Conservation (phyloP, 1,140 invertebrate genomes). For the Seison nebaliae region DNA sequence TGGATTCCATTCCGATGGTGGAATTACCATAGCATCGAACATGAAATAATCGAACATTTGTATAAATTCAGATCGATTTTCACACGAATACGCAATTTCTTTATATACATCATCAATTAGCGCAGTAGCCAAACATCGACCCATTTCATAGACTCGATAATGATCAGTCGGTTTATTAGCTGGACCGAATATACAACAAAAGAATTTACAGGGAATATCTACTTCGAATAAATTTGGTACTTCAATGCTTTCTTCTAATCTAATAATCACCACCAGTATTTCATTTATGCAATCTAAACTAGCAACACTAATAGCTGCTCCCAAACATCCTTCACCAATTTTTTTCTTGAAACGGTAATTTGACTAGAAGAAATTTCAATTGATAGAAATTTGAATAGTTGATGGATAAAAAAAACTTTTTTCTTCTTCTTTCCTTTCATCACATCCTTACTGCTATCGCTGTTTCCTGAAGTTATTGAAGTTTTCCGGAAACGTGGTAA, state of each 20-base stretch:
- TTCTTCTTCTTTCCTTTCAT: too few species aligned
- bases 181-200: slow-evolving; percentile 22
- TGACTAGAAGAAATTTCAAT: not conserved
- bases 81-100: not conserved
- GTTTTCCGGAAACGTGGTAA: not conserved
- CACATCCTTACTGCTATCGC: too few species aligned
- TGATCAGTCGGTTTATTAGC: too few species aligned
- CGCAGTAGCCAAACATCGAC: slow-evolving; percentile 21
- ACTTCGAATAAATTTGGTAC: slow-evolving; percentile 24
- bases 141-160: slow-evolving; percentile 17
- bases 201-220: slow-evolving; percentile 20
- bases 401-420: not conserved
- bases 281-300: slow-evolving; percentile 19
- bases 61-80: slow-evolving; percentile 17
- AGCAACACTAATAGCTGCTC: slow-evolving; percentile 23
- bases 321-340: slow-evolving; percentile 22
- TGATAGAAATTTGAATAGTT: not conserved
- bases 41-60: slow-evolving; percentile 26
- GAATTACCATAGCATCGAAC: slow-evolving; percentile 24
- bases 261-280: slow-evolving; percentile 19
- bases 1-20: slow-evolving; percentile 27
- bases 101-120: slow-evolving; percentile 19
- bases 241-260: slow-evolving; percentile 16
- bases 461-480: not conserved
- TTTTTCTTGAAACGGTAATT: slow-evolving; percentile 23